A percentile compares a stretch with the other conserved stretches of the same genome.
Conservation (phyloP, 2,113 vertebrate species). For the Rhipidura dahli region DNA sequence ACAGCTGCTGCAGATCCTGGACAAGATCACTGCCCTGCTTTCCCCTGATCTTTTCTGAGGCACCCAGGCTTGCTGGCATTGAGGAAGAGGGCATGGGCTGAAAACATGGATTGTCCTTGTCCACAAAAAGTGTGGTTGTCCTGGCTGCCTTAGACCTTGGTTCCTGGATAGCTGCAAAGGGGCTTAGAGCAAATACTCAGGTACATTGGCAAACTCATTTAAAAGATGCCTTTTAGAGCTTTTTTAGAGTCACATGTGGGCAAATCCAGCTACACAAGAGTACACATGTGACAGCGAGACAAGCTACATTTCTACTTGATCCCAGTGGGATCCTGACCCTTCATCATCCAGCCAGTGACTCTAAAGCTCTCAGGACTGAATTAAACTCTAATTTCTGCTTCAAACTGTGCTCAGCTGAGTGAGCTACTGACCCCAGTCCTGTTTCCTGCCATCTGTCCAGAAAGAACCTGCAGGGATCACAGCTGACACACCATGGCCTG, state of each 20-base stretch:
- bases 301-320: neutral
- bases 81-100: neutral
- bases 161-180: neutral
- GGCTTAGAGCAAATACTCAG: neutral
- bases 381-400: neutral
- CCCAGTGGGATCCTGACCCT: neutral
- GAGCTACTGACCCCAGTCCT: neutral
- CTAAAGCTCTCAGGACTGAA: neutral
- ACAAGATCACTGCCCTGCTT: neutral
- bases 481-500: neutral
- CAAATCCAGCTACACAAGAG: neutral
- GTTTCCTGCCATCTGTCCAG: neutral
- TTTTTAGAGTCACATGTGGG: neutral
- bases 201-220: neutral
- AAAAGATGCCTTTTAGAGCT: neutral
- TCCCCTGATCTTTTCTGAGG: neutral
- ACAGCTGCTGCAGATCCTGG: neutral
- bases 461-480: neutral
- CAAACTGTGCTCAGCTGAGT: neutral
- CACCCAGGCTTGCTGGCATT: neutral
- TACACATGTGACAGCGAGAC: accelerated
- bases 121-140: neutral
- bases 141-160: neutral
- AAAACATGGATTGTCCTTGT: neutral
- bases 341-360: neutral